These are phyloP conservation scores for Rhagophthalmus giganteus DNA, from an alignment of 2,888 invertebrate species.

Conservation along the genomic window DNA sequence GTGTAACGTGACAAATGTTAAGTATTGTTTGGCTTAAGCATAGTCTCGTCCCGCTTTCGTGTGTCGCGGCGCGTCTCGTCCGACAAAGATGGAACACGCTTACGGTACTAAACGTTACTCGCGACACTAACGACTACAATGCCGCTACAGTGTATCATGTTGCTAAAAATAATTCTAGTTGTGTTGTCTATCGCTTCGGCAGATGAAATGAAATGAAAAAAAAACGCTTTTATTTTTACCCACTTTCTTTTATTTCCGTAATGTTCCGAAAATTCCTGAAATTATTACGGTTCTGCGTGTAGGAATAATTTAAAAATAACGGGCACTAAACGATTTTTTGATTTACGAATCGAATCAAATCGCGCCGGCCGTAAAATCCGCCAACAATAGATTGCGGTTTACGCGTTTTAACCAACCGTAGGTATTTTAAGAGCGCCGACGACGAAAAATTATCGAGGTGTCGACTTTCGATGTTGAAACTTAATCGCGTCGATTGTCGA, in stretches of 20 bases:
- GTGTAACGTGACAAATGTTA: conserved; percentile 29
- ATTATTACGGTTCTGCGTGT: conserved; percentile 11
- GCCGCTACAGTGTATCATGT: conserved; percentile 28
- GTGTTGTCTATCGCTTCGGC: conserved; percentile 32
- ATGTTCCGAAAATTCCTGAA: conserved; percentile 32
- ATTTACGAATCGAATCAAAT: too few relatives aligned
- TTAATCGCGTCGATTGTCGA: too few relatives aligned
- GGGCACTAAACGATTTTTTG: too few relatives aligned
- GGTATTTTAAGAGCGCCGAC: too few relatives aligned
- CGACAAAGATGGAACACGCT: conserved; percentile 18
- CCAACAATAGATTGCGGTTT: too few relatives aligned
- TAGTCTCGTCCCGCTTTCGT: conserved; percentile 5
- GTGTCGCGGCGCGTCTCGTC: background rate
- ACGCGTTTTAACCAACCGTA: too few relatives aligned
- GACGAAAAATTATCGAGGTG: too few relatives aligned
- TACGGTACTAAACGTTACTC: conserved; percentile 18
- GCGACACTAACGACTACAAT: conserved; percentile 24
- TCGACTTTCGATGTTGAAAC: too few relatives aligned
- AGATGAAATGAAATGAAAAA: conserved; percentile 30
- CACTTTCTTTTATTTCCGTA: conserved; percentile 26
- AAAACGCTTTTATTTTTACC: conserved; percentile 28
- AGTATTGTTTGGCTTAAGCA: conserved; percentile 3
- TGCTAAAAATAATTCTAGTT: conserved; percentile 33
- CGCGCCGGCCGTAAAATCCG: too few relatives aligned
- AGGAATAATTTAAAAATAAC: too few relatives aligned